These are phyloP conservation scores for Hepsetus odoe DNA, from an alignment of 2,113 vertebrate genomes.

Conservation along the genomic window DNA sequence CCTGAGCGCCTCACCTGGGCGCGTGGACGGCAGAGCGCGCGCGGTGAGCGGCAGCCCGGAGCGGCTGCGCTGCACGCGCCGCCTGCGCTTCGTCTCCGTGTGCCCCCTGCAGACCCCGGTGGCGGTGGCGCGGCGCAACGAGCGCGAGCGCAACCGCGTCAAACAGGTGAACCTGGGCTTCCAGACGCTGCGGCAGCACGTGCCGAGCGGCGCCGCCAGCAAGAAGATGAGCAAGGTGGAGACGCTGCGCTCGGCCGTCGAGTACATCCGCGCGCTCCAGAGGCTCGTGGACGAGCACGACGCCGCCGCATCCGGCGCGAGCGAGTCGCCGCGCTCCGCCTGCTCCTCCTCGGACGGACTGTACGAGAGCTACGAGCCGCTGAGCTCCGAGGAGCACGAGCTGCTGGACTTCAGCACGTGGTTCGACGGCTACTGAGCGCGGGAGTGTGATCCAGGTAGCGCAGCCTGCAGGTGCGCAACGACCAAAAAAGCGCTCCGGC, in stretches of 20 bases:
- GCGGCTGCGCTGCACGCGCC: constrained; percentile 79
- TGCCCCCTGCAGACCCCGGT: constrained; percentile 63
- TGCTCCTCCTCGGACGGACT: constrained; percentile 77
- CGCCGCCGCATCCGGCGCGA: constrained; percentile 56
- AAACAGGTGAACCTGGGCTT: constrained; percentile 86
- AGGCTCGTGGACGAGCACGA: constrained; percentile 81
- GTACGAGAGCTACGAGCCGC: constrained; percentile 67
- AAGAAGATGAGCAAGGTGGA: constrained; percentile 90
- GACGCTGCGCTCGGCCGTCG: constrained; percentile 84
- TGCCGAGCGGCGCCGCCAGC: constrained; percentile 82
- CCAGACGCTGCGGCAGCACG: constrained; percentile 84
- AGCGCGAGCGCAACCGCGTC: constrained; percentile 85
- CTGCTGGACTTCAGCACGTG: constrained; percentile 81
- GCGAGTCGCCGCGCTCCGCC: constrained; percentile 73
- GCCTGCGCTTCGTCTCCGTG: constrained; percentile 66
- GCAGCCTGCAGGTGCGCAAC: neutral
- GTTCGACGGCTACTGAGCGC: constrained; percentile 75
- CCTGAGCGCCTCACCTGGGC: constrained; percentile 33
- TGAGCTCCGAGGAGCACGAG: constrained; percentile 77
- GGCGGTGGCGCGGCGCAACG: constrained; percentile 83
- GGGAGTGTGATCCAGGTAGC: neutral
- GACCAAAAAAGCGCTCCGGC: neutral
- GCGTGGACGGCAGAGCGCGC: constrained; percentile 39
- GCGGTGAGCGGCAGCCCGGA: constrained; percentile 69
- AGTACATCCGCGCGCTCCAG: constrained; percentile 86